phyloP scores from a whole-genome alignment of 2,113 vertebrate genomes.

The Poeciliopsis retropinna region DNA sequence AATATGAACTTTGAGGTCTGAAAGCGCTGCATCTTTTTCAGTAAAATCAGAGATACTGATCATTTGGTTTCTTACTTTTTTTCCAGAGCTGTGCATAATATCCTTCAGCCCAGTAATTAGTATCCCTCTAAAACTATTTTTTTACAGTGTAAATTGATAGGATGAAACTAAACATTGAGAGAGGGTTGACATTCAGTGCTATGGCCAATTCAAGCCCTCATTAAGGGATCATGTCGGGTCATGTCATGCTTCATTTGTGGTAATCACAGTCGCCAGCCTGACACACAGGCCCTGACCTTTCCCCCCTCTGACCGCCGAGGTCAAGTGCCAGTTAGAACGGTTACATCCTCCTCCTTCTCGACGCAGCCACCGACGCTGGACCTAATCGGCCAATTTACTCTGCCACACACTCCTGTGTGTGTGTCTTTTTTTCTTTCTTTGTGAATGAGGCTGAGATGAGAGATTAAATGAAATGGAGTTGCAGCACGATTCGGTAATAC shows the following conservation, averaged over 20 bases:
- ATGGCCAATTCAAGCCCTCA: constrained; percentile 94
- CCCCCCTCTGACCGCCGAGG: constrained; percentile 89
- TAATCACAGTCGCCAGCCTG: constrained; percentile 92
- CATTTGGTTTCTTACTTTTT: too few species aligned
- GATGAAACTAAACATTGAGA: constrained; percentile 63
- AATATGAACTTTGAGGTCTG: too few species aligned
- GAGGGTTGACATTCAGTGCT: constrained; percentile 71
- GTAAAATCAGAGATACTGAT: too few species aligned
- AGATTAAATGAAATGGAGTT: constrained; percentile 95
- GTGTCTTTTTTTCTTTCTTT: constrained; percentile 41
- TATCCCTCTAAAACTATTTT: not conserved
- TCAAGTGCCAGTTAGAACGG: constrained; percentile 95
- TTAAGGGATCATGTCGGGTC: constrained; percentile 90
- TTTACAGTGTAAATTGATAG: not conserved
- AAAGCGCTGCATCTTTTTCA: too few species aligned
- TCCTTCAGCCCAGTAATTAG: not conserved
- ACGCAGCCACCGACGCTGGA: constrained; percentile 88
- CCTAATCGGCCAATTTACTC: constrained; percentile 96
- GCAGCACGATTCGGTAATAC: constrained; percentile 72
- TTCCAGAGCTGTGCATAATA: too few species aligned
- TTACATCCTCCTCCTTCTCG: constrained; percentile 87
- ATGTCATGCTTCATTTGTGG: constrained; percentile 90
- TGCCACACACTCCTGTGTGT: constrained; percentile 59
- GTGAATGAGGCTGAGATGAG: constrained; percentile 90
- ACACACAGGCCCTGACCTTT: constrained; percentile 83